These are phyloP conservation scores for Sphecodes monilicornis DNA, from an alignment of 2,888 invertebrate species.

Conservation along the genomic window DNA sequence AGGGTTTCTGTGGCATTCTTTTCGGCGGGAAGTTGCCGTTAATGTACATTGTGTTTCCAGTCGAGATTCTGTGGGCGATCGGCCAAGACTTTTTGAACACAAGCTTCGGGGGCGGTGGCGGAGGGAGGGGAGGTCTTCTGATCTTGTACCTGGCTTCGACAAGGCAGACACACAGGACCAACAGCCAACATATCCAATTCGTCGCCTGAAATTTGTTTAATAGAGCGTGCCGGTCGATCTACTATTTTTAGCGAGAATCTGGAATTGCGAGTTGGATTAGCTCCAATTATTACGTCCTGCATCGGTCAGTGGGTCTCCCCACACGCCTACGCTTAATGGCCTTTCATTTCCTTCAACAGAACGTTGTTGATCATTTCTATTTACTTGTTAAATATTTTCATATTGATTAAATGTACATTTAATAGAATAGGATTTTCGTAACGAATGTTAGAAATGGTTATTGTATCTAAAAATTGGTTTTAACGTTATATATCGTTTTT, in stretches of 20 bases:
- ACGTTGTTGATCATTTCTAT: neutral
- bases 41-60: constrained; percentile 78
- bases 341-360: neutral
- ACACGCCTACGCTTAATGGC: neutral
- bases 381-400: neutral
- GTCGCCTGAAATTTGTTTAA: constrained; percentile 68
- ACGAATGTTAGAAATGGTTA: neutral
- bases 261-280: constrained; percentile 11
- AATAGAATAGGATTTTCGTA: neutral
- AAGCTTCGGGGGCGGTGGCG: constrained; percentile 75
- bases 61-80: constrained; percentile 76
- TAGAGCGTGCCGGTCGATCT: constrained; percentile 2
- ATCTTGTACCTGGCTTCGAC: constrained; percentile 80
- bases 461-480: too few species aligned
- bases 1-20: constrained; percentile 74
- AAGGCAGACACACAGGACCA: constrained; percentile 73
- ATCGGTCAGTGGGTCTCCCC: neutral
- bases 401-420: neutral
- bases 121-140: constrained; percentile 79
- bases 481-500: neutral
- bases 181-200: constrained; percentile 75
- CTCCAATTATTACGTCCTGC: neutral
- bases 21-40: constrained; percentile 74
- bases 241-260: neutral
- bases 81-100: constrained; percentile 80